These are phyloP conservation scores for Aegotheles bennettii DNA, from an alignment of 2,113 vertebrate genomes.

Conservation along the genomic window DNA sequence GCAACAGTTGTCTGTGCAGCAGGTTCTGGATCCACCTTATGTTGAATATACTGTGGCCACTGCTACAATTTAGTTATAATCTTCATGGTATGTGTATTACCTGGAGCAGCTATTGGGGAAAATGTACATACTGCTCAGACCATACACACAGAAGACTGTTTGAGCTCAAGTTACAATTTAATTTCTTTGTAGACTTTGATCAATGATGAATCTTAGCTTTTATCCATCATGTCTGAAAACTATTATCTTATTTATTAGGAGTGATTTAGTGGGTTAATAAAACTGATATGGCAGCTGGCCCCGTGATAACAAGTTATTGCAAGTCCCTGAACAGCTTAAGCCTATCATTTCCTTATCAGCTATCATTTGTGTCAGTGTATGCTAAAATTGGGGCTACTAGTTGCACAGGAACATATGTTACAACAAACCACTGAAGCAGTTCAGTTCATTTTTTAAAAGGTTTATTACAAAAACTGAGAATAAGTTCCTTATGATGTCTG, in stretches of 20 bases:
- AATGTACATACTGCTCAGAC: background rate
- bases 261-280: slow-evolving; percentile 82
- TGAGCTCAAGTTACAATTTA: slow-evolving; percentile 73
- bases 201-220: slow-evolving; percentile 72
- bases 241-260: slow-evolving; percentile 82
- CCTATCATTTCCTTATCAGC: slow-evolving; percentile 82
- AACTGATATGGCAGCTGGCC: slow-evolving; percentile 81
- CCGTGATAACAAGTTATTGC: slow-evolving; percentile 78
- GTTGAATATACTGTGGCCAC: background rate
- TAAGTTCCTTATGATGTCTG: background rate
- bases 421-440: slow-evolving; percentile 45
- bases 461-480: background rate
- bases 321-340: slow-evolving; percentile 78
- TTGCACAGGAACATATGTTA: slow-evolving; percentile 74
- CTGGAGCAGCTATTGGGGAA: background rate
- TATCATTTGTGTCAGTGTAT: slow-evolving; percentile 74
- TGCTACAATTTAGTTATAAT: background rate
- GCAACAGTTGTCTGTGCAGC: background rate
- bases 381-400: slow-evolving; percentile 69
- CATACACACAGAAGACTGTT: background rate
- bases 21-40: background rate
- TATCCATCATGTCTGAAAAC: slow-evolving; percentile 70
- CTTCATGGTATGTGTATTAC: background rate
- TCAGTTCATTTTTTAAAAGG: background rate
- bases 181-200: slow-evolving; percentile 76